phyloP scores from a whole-genome alignment of 2,888 invertebrate species.

The Rhingia campestris region DNA sequence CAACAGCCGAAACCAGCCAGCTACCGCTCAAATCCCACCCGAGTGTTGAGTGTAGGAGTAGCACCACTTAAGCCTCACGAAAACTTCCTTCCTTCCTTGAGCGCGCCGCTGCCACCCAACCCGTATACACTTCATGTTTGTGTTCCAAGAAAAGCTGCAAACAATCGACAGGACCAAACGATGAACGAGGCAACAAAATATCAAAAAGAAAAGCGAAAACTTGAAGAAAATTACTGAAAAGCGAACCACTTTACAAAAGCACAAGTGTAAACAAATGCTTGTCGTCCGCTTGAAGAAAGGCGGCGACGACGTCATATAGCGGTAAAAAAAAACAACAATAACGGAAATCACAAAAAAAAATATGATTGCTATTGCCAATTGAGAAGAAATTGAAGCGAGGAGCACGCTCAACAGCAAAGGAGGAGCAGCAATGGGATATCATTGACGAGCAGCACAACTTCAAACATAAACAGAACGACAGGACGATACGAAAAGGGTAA shows the following conservation, averaged over 20 bases:
- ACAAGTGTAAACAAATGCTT: conserved; percentile 69
- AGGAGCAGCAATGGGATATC: conserved; percentile 39
- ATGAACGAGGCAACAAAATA: conserved; percentile 62
- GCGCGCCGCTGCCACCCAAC: conserved; percentile 1
- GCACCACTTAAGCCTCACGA: conserved; percentile 68
- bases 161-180: conserved; percentile 69
- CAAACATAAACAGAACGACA: conserved; percentile 42
- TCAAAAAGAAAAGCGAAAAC: conserved; percentile 22
- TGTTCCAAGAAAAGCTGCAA: conserved; percentile 70
- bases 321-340: conserved; percentile 41
- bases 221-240: conserved; percentile 61
- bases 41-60: conserved; percentile 52
- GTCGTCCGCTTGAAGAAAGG: background rate
- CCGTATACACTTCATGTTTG: conserved; percentile 38
- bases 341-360: conserved; percentile 47
- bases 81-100: conserved; percentile 67
- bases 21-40: conserved; percentile 52
- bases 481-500: conserved; percentile 2
- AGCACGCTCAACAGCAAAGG: background rate
- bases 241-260: conserved; percentile 70
- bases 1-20: conserved; percentile 7
- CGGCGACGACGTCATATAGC: background rate
- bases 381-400: conserved; percentile 53
- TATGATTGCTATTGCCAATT: conserved; percentile 70
- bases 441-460: conserved; percentile 48